Evolutionary conservation across 2,888 invertebrate genomes (phyloP).

Genomic region (Argyresthia albistria): DNA sequence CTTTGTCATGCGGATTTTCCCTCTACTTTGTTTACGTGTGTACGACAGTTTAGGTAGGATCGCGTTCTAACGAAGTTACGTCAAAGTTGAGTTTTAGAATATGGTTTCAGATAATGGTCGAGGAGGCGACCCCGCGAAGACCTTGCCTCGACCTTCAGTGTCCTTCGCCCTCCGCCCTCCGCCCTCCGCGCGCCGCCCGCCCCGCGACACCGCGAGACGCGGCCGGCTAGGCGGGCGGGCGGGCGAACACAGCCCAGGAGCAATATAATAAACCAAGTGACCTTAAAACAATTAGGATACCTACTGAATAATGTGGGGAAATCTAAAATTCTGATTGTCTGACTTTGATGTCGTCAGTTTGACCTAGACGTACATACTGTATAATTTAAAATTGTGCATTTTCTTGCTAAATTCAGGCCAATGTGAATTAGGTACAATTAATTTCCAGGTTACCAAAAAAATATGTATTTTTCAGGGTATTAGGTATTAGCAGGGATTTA

Average conservation of each 20-base stretch:
- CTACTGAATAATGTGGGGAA: slow-evolving; percentile 22
- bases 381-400: no score
- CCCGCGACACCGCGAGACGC: slow-evolving; percentile 30
- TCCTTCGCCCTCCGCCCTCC: slow-evolving; percentile 8
- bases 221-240: no score
- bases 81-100: slow-evolving; percentile 16
- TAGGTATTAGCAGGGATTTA: no score
- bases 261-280: slow-evolving; percentile 27
- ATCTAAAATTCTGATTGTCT: neutral
- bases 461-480: no score
- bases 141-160: slow-evolving; percentile 47
- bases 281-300: slow-evolving; percentile 43
- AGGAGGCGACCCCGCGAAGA: slow-evolving; percentile 39
- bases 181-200: slow-evolving; percentile 15
- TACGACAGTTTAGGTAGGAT: no score
- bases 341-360: neutral
- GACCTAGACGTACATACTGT: neutral
- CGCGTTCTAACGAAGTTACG: no score
- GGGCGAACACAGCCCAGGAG: no score
- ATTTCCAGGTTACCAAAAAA: no score
- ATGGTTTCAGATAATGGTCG: slow-evolving; percentile 34
- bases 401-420: no score
- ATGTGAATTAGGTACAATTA: no score
- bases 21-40: no score
- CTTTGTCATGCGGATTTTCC: no score